phyloP scores from a whole-genome alignment of 2,888 invertebrate species.

The Nezara viridula region DNA sequence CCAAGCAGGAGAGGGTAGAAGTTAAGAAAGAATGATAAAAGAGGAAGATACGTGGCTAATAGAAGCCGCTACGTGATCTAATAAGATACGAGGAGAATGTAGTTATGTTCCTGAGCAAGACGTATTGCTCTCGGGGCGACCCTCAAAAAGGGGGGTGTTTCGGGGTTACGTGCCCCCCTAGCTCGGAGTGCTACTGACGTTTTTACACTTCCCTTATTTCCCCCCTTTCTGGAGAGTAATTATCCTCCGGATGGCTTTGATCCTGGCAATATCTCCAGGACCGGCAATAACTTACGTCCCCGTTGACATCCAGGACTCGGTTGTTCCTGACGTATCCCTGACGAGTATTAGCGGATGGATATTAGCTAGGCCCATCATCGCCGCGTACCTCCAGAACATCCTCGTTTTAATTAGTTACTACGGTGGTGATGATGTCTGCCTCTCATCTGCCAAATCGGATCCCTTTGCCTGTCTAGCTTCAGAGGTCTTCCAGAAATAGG shows the following conservation, averaged over 20 bases:
- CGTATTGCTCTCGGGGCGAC: constrained; percentile 21
- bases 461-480: background rate
- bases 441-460: background rate
- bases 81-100: constrained; percentile 48
- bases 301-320: constrained; percentile 25
- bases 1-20: background rate
- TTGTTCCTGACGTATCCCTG: constrained; percentile 21
- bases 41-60: constrained; percentile 44
- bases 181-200: background rate
- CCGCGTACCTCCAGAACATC: background rate
- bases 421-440: background rate
- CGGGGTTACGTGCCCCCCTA: constrained; percentile 6
- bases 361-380: constrained; percentile 4
- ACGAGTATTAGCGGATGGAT: constrained; percentile 24
- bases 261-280: constrained; percentile 22
- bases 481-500: background rate
- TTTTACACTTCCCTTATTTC: constrained; percentile 35
- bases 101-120: constrained; percentile 40
- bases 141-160: background rate
- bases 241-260: constrained; percentile 49
- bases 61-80: constrained; percentile 52
- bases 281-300: constrained; percentile 26
- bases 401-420: constrained; percentile 13
- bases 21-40: constrained; percentile 37
- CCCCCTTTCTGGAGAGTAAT: background rate